A percentile compares a stretch with the other conserved stretches of the same genome.
Conservation (phyloP, 2,113 vertebrate genomes). For the Cynopterus brachyotis region DNA sequence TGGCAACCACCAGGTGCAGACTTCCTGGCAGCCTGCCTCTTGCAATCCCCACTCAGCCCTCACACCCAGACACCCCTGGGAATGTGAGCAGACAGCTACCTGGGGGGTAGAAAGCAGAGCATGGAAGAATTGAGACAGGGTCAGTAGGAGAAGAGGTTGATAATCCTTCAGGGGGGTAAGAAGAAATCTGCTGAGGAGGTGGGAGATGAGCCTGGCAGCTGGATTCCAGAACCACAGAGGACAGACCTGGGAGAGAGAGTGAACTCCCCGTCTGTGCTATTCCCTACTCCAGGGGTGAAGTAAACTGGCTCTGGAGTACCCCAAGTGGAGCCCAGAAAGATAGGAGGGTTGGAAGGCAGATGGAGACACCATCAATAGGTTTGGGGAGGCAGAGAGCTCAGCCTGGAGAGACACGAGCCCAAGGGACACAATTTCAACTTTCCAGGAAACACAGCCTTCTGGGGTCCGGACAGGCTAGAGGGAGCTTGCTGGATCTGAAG, state of each 20-base stretch:
- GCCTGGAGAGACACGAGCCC: neutral
- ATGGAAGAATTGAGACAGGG: neutral
- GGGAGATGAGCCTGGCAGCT: neutral
- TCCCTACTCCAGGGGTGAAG: neutral
- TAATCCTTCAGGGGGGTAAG: rapidly evolving
- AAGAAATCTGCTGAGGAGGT: neutral
- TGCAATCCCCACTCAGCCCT: neutral
- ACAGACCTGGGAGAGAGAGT: neutral
- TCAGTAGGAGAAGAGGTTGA: too few relatives aligned
- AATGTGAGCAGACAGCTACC: neutral
- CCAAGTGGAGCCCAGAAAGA: neutral
- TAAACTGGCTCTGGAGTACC: neutral
- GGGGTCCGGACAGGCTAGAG: too few relatives aligned
- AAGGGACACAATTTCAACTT: neutral
- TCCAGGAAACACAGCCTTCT: neutral
- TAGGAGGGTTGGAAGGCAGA: neutral
- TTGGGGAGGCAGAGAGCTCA: neutral
- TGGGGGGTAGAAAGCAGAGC: neutral
- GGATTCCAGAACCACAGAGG: neutral
- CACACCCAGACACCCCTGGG: neutral
- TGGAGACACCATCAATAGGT: neutral
- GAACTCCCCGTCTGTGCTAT: neutral
- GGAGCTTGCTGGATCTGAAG: too few relatives aligned
- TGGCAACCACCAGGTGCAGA: neutral
- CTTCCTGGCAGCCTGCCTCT: slow-evolving; percentile 15